A percentile compares a stretch with the other conserved stretches of the same genome.
phyloP scores from a whole-genome alignment of 2,888 invertebrate species.

The Drosophila anomelani region DNA sequence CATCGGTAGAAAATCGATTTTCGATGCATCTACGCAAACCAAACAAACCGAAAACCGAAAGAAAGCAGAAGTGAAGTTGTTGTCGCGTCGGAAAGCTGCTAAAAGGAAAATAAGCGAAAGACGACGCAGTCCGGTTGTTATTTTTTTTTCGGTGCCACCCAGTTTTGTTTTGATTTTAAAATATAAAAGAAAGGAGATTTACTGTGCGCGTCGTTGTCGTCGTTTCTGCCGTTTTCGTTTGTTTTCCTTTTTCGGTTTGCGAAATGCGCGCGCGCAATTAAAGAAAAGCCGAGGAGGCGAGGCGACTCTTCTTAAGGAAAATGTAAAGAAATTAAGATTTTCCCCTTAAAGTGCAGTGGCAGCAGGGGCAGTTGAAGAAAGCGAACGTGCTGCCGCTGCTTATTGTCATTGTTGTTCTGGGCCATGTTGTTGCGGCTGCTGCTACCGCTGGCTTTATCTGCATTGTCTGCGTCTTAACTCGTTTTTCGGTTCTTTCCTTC shows the following conservation, averaged over 20 bases:
- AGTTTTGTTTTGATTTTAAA: slow-evolving; percentile 15
- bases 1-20: too few species aligned
- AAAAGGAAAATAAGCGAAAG: background rate
- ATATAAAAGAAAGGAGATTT: slow-evolving; percentile 3
- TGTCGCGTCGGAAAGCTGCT: slow-evolving; percentile 38
- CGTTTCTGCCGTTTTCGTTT: slow-evolving; percentile 21
- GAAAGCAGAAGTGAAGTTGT: slow-evolving; percentile 39
- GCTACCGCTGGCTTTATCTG: slow-evolving; percentile 47
- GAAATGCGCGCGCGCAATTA: slow-evolving; percentile 73
- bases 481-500: slow-evolving; percentile 50
- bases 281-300: slow-evolving; percentile 12
- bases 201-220: slow-evolving; percentile 5
- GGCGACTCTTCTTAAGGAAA: slow-evolving; percentile 1
- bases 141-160: slow-evolving; percentile 16
- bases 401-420: slow-evolving; percentile 31
- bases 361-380: slow-evolving; percentile 17
- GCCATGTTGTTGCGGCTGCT: slow-evolving; percentile 38
- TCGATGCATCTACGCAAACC: too few species aligned
- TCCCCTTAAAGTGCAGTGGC: slow-evolving; percentile 4
- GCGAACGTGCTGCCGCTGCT: slow-evolving; percentile 7
- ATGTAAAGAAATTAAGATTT: slow-evolving; percentile 5
- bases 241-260: slow-evolving; percentile 48
- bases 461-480: slow-evolving; percentile 72
- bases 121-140: slow-evolving; percentile 9
- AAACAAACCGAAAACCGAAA: background rate